Percentiles rank a stretch among this genome's conserved stretches.
These are phyloP conservation scores for Asarcornis scutulata DNA, from an alignment of 2,113 vertebrate genomes.

Conservation along the genomic window DNA sequence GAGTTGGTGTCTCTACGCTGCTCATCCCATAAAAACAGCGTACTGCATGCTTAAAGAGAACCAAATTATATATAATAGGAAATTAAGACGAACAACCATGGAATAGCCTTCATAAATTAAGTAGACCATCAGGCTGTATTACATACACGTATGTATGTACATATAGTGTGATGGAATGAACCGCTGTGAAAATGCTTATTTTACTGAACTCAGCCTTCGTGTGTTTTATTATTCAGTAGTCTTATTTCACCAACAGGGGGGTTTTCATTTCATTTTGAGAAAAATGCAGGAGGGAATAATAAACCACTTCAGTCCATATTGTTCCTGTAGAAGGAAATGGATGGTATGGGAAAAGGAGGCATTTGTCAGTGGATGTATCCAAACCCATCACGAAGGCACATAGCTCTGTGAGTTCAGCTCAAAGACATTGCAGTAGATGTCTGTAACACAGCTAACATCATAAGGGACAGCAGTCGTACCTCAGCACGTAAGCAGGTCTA, in stretches of 20 bases:
- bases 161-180: neutral
- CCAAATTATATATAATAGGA: slow-evolving; percentile 1
- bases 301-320: neutral
- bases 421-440: neutral
- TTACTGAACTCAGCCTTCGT: slow-evolving; percentile 4
- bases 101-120: slow-evolving; percentile 40
- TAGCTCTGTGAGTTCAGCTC: neutral
- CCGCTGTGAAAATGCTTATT: slow-evolving; percentile 46
- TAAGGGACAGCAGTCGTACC: neutral
- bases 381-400: neutral
- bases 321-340: neutral
- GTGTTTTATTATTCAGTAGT: slow-evolving; percentile 60
- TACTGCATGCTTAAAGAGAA: neutral
- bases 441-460: neutral
- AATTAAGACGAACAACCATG: slow-evolving; percentile 47
- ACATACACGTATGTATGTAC: neutral
- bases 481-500: neutral
- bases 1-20: neutral
- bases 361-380: neutral
- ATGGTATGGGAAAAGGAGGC: neutral
- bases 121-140: neutral
- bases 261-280: slow-evolving; percentile 1
- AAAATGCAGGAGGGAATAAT: neutral
- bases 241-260: slow-evolving; percentile 17
- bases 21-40: neutral